Evolutionary conservation across 1,140 invertebrate species (phyloP).

Genomic region (Drosophila pseudoobscura): DNA sequence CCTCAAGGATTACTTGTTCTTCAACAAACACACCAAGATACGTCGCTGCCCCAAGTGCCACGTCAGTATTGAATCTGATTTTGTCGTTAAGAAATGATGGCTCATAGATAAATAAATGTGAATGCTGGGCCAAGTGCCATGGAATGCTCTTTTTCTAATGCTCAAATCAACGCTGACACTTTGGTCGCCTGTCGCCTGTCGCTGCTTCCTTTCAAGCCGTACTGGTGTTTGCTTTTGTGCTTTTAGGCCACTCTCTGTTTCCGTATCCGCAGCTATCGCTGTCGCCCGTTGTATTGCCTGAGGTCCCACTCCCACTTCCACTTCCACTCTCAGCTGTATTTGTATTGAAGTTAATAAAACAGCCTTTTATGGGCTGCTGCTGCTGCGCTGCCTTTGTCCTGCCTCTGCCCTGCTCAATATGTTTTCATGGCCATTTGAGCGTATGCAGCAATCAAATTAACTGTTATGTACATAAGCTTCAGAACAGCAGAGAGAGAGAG

Average conservation of each 20-base stretch:
- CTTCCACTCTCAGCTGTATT: constrained; percentile 31
- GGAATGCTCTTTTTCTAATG: no score
- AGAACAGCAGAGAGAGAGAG: constrained; percentile 36
- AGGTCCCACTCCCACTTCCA: constrained; percentile 21
- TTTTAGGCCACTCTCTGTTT: constrained; percentile 75
- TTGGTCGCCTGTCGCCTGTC: constrained; percentile 22
- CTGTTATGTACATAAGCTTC: constrained; percentile 71
- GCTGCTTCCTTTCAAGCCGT: constrained; percentile 22
- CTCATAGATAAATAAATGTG: neutral
- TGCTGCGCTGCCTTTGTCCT: constrained; percentile 13
- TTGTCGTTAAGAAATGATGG: no score
- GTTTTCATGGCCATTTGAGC: constrained; percentile 76
- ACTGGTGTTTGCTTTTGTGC: constrained; percentile 63
- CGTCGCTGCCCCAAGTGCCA: no score
- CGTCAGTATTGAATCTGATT: no score
- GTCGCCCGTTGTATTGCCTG: constrained; percentile 40
- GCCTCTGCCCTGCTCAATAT: constrained; percentile 61
- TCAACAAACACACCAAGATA: no score
- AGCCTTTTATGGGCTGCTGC: constrained; percentile 61
- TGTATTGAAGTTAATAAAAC: constrained; percentile 77
- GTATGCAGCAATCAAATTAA: constrained; percentile 79
- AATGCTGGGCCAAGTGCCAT: no score
- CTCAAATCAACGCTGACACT: constrained; percentile 3
- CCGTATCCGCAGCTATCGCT: constrained; percentile 14
- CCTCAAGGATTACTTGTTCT: no score